phyloP scores from a whole-genome alignment of 2,797 vertebrate species.

The Enteromius treurensis region DNA sequence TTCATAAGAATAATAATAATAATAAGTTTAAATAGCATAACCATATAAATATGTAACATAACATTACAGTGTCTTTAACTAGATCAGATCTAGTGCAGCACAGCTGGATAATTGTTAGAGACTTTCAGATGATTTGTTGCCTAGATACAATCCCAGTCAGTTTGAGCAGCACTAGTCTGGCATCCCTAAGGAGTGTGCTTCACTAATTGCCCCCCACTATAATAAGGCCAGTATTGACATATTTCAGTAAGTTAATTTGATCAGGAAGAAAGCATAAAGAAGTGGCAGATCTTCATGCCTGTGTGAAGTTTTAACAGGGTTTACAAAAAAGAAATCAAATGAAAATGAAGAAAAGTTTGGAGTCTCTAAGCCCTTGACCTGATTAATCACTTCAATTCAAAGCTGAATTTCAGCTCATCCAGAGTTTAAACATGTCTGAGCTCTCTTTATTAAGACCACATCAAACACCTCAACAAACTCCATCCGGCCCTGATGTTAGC shows the following conservation, averaged over 20 bases:
- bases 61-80: background rate
- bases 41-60: too few species aligned
- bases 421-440: slow-evolving; percentile 21
- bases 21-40: too few species aligned
- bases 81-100: background rate
- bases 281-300: background rate
- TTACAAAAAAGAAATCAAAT: background rate
- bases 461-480: slow-evolving; percentile 41
- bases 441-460: slow-evolving; percentile 40
- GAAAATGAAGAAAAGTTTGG: background rate
- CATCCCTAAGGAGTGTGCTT: slow-evolving; percentile 12
- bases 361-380: slow-evolving; percentile 34
- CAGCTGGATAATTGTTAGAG: slow-evolving; percentile 13
- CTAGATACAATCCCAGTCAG: slow-evolving; percentile 12
- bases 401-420: slow-evolving; percentile 12
- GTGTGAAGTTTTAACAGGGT: background rate
- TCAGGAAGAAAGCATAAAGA: slow-evolving; percentile 6
- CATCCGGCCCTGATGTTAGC: slow-evolving; percentile 14
- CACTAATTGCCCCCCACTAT: slow-evolving; percentile 16
- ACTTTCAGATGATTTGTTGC: slow-evolving; percentile 27
- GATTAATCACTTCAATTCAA: slow-evolving; percentile 28
- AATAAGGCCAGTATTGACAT: background rate
- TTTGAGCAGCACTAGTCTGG: background rate
- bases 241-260: slow-evolving; percentile 22
- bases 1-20: too few species aligned